Percentiles rank a stretch among this genome's conserved stretches.
phyloP scores from a whole-genome alignment of 1,140 invertebrate genomes.

The Tetragonula clypearis region DNA sequence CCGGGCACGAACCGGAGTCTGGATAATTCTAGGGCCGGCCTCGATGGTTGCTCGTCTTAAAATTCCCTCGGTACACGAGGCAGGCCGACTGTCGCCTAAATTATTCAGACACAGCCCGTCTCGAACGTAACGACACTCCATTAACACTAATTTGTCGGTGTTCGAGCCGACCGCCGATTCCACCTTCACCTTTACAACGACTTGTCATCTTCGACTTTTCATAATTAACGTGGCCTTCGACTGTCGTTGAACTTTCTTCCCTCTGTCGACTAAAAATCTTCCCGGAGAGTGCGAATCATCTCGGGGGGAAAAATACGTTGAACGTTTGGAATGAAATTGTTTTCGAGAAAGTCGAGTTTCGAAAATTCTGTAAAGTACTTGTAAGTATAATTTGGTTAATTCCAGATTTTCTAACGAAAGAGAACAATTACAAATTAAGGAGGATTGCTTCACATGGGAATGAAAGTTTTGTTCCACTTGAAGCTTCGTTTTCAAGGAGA shows the following conservation, averaged over 20 bases:
- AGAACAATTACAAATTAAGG: too few species aligned
- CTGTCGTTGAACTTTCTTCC: neutral
- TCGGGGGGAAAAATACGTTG: too few species aligned
- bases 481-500: too few species aligned
- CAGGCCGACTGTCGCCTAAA: constrained; percentile 4
- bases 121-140: constrained; percentile 32
- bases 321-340: too few species aligned
- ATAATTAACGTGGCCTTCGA: constrained; percentile 6
- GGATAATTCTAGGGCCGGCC: neutral
- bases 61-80: neutral
- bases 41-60: constrained; percentile 4
- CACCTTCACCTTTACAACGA: neutral
- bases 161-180: neutral
- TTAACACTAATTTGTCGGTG: constrained; percentile 28
- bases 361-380: too few species aligned
- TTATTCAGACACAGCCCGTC: constrained; percentile 14
- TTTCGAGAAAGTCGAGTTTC: too few species aligned
- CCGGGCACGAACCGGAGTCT: too few species aligned
- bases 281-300: too few species aligned
- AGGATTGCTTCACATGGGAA: too few species aligned
- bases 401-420: too few species aligned
- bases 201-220: neutral
- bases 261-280: neutral
- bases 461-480: too few species aligned
- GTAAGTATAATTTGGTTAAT: too few species aligned